Evolutionary conservation across 2,113 vertebrate species (phyloP).

Genomic region (Melanostigma gelatinosum): DNA sequence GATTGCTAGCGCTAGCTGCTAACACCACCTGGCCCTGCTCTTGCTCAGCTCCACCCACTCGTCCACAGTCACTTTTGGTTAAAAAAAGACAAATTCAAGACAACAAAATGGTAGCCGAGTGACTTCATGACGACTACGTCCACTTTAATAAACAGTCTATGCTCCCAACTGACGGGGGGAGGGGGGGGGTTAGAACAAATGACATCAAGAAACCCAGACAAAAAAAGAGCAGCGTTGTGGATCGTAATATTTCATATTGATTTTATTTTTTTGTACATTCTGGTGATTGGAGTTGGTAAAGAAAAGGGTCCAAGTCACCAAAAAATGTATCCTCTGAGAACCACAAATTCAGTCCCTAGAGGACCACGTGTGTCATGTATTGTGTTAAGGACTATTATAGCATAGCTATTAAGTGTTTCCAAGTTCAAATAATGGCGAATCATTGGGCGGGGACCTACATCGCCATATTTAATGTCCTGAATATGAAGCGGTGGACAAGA

Average conservation of each 20-base stretch:
- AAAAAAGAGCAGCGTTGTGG: neutral
- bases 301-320: neutral
- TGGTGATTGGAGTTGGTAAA: neutral
- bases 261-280: conserved; percentile 23
- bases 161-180: no score
- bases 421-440: neutral
- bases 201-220: conserved; percentile 7
- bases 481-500: neutral
- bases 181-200: neutral
- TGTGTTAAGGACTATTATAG: neutral
- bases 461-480: neutral
- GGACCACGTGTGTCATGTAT: neutral
- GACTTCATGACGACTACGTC: no score
- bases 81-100: no score
- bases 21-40: no score
- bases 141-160: neutral
- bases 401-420: neutral
- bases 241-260: neutral
- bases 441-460: neutral
- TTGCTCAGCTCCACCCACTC: no score
- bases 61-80: no score
- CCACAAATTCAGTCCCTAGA: neutral
- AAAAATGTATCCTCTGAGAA: neutral
- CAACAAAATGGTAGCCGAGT: no score
- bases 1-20: no score